phyloP scores from a whole-genome alignment of 2,113 vertebrate genomes.

The Morone chrysops region DNA sequence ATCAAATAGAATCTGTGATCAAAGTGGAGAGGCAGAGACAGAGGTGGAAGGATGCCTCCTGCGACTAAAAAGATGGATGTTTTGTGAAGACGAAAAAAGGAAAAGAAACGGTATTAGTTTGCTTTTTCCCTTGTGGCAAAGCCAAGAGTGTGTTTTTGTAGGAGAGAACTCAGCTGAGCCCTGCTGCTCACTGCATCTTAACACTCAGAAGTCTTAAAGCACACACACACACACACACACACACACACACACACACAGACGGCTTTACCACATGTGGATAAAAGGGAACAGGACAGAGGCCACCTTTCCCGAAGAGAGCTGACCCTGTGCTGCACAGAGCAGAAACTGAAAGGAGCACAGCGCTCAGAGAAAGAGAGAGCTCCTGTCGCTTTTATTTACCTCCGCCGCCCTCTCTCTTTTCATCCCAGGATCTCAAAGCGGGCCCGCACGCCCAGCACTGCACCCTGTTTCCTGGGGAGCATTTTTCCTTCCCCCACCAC shows the following conservation, averaged over 20 bases:
- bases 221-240: constrained; percentile 31
- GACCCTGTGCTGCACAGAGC: constrained; percentile 75
- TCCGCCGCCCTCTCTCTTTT: constrained; percentile 82
- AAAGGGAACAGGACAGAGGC: constrained; percentile 78
- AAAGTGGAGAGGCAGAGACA: constrained; percentile 74
- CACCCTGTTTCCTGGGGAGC: constrained; percentile 89
- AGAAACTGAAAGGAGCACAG: constrained; percentile 53
- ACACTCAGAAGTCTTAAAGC: constrained; percentile 37
- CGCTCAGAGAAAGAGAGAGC: constrained; percentile 68
- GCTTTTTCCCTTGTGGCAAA: constrained; percentile 72
- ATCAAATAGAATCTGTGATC: constrained; percentile 85
- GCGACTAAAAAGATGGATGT: constrained; percentile 70
- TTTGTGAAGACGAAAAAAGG: constrained; percentile 59
- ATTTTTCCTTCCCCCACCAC: constrained; percentile 85
- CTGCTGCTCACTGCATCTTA: constrained; percentile 59
- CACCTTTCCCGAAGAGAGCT: constrained; percentile 80
- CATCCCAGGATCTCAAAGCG: constrained; percentile 86
- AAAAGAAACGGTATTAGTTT: constrained; percentile 68
- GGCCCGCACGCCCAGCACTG: constrained; percentile 75
- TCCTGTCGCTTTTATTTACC: constrained; percentile 88
- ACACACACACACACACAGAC: constrained; percentile 54
- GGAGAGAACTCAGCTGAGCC: constrained; percentile 70
- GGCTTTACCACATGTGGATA: constrained; percentile 82
- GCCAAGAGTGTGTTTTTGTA: constrained; percentile 71
- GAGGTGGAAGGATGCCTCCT: constrained; percentile 75